Evolutionary conservation across 1,140 invertebrate genomes (phyloP), one percentile per base, ranked within the genome.

Genomic region (Megalonaias nervosa): DNA sequence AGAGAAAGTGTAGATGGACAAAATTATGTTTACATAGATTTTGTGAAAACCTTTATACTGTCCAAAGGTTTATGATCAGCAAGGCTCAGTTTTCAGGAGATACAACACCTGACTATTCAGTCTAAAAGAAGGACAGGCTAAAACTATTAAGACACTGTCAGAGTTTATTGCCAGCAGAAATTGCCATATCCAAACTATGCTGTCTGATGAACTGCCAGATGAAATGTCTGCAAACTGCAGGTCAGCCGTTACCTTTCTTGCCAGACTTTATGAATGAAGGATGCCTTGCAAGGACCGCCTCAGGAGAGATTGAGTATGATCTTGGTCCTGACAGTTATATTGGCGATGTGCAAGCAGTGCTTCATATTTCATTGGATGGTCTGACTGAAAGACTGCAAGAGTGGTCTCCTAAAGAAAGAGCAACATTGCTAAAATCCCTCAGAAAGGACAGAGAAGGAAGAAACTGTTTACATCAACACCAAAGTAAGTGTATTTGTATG

Each of bases 261-360:
- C 73, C 73, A 58, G 61, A 74, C 13, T 74, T 74, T 31, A 56
- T 67, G 17, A 21, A 31, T 58, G 57, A 74, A 4, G 73, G 73
- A 23, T 74, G 65, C 23, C 26, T 74, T 11, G 13, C 17, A 16
- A 57, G 26, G 59, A 67, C 60, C 12, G 2, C 17, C 16, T 60
- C 61, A 59, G 73, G 73, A 60, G 31, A 26, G 23, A 60, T 71
- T 31, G 69, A 71, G 58, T 71, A 71, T 38, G 26, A 71, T 26
- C 23, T 71, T 26, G 31, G 69, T 14, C 16, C 57, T 1, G 60
- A 71, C 26, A 19, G 23, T 26, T 71, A 12, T 61, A 38, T 71
- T 15, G 38, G 38, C 5, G 57, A 71, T n/a, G 23, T 71, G 17
- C 21, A 62, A 15, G 21, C 59, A 17, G 19, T 59, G 14, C 38